Evolutionary conservation across 1,140 invertebrate species (phyloP), one percentile per base, ranked within the genome.

Genomic region (Teleopsis dalmanni): DNA sequence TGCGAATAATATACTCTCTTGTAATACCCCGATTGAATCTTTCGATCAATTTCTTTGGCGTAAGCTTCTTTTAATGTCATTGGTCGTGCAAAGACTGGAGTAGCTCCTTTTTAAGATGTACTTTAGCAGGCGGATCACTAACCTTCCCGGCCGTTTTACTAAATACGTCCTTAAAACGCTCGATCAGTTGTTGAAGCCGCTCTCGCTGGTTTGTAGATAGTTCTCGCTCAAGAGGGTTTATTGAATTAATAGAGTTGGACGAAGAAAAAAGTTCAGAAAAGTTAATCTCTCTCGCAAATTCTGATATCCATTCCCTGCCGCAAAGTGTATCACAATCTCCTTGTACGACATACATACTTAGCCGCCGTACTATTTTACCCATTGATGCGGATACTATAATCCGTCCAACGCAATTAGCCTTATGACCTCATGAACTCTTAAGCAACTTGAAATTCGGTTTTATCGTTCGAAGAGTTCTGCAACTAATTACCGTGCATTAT

Each of bases 81-180:
- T 9, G 44, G 44, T 22, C 19, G 13, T 11, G 44, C 27, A 14
- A 46, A 47, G 11, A 46, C 22, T 2, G 44, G 31, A 13, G 11
- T 35, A 9, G 44, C 14, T 23, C 44, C 19, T n/a, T 4, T 14
- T 35, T 46, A 11, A 46, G 26, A 46, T 46, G 44, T n/a, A 46
- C 8, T 46, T 46, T 46, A 14, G 19, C 26, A 7, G 33, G 44
- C 35, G 44, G 44, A 10, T 6, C 26, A 9, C 4, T 29, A 5
- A 46, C 11, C n/a, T 22, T 46, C 16, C 44, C 31, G 19, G 44
- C 44, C 4, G 44, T 22, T 11, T 4, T 7, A 29, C 29, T 33
- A 29, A 40, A 40, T 6, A 40, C 19, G 11, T 40, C 11, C 21
- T 22, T 23, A 40, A 40, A 40, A 40, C 19, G 22, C 22, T 16